Conservation (phyloP, 2,888 invertebrate species). For the Euclidia mi region DNA sequence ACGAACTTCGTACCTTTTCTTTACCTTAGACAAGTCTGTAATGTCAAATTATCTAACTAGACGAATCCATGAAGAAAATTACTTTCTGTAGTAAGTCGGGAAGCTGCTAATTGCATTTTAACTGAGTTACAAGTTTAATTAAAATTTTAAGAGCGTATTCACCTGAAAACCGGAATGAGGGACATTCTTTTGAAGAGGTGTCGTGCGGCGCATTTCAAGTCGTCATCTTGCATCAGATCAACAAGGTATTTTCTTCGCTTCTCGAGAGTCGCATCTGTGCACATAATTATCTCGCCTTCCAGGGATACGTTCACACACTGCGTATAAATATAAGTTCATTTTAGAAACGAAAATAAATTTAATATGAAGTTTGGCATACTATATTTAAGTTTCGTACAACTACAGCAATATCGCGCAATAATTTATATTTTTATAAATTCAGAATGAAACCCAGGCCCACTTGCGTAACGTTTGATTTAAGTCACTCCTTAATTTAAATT, state of each 20-base stretch:
- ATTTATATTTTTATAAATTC: too few species aligned
- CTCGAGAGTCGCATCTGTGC: slow-evolving; percentile 68
- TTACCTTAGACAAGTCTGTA: too few species aligned
- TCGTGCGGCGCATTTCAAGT: slow-evolving; percentile 74
- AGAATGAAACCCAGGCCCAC: too few species aligned
- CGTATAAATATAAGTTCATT: too few species aligned
- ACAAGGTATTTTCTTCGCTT: slow-evolving; percentile 81
- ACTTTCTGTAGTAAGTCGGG: not conserved
- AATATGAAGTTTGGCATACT: too few species aligned
- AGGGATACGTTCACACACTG: slow-evolving; percentile 81
- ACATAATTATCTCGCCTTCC: slow-evolving; percentile 75
- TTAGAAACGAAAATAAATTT: too few species aligned
- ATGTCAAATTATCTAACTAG: slow-evolving; percentile 6
- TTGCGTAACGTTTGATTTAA: too few species aligned
- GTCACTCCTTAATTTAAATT: too few species aligned
- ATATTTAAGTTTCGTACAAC: too few species aligned
- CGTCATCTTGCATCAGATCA: slow-evolving; percentile 81
- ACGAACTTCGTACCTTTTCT: too few species aligned
- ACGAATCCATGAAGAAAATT: not conserved
- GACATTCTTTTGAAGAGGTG: slow-evolving; percentile 84
- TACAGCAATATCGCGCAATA: too few species aligned
- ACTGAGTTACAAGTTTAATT: not conserved
- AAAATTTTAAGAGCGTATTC: slow-evolving; percentile 9
- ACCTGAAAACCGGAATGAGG: slow-evolving; percentile 80
- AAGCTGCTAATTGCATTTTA: not conserved